Percentiles rank a stretch among this genome's conserved stretches.
Conservation (phyloP, 2,888 invertebrate species). For the Caenorhabditis japonica region DNA sequence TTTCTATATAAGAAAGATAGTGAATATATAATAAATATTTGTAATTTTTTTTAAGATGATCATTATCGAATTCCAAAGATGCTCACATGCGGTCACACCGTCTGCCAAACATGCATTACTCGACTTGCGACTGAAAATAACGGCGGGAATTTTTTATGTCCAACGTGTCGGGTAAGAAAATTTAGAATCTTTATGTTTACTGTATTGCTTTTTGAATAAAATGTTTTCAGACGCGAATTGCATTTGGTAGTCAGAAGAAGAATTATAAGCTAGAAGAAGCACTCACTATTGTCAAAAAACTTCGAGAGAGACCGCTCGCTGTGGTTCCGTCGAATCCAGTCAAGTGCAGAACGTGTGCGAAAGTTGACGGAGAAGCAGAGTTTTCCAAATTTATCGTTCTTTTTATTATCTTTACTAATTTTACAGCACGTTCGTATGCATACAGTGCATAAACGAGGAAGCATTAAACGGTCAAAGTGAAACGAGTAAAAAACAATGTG, state of each 20-base stretch:
- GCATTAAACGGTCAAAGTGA: no score
- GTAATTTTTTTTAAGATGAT: no score
- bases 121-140: no score
- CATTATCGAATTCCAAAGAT: not conserved
- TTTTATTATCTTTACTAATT: not conserved
- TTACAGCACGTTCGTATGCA: not conserved
- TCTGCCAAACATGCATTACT: not conserved
- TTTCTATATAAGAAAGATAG: no score
- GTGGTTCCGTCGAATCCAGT: constrained; percentile 10
- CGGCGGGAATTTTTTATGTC: not conserved
- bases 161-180: constrained; percentile 2
- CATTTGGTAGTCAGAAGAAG: not conserved
- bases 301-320: not conserved
- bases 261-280: constrained; percentile 9
- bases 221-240: no score
- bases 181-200: no score
- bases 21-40: no score
- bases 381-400: not conserved
- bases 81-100: not conserved
- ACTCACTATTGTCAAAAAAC: not conserved
- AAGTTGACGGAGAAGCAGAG: constrained; percentile 13
- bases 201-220: no score
- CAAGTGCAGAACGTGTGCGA: constrained; percentile 2
- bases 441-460: no score
- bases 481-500: no score